Evolutionary conservation across 2,113 vertebrate species (phyloP), one percentile per base, ranked within the genome.

Genomic region (Heterotis niloticus): DNA sequence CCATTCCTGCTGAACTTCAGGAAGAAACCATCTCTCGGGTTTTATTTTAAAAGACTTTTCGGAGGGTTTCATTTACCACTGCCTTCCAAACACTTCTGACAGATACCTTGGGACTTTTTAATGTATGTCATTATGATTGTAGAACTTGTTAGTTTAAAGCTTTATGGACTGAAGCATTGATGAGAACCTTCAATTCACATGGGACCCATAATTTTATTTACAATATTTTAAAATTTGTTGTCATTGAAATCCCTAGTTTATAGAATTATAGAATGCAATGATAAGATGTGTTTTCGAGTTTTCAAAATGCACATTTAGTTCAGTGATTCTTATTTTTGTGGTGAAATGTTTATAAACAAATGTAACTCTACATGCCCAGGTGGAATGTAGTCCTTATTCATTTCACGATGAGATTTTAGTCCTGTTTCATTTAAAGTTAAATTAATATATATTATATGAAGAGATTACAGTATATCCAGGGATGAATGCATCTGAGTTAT

Each of bases 91-190:
- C n/a, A n/a, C 34, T 44, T 44, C 75, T 82, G 74, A 69, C 76
- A 69, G 83, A 81, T 69, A 62, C 76, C 76, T 64, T 81, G 79
- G 79, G 84, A 84, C 82, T 76, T 73, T 77, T 79, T 78, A 54
- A 78, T 79, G 7, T 44, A 7, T 44, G 34, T 44, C 7, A 44
- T 78, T 18, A 76, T 78, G 81, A 69, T 78, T 75, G 65, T 75
- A 80, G 79, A 79, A 74, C 77, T 79, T 44, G 78, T 62, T 24
- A 57, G 64, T 78, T 69, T 44, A 78, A 34, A 56, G 67, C 52
- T 59, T 28, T 60, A n/a, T 78, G 51, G 44, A 64, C 60, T 34
- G 23, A 54, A 52, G 66, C 29, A 66, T 24, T 52, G 34, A 64
- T n/a, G 10, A 64, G 11, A 5, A n/a, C 34, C 7, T 74, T 68